Evolutionary conservation across 2,888 invertebrate genomes (phyloP), one percentile per base, ranked within the genome.

Genomic region (Drosophila koepferae): DNA sequence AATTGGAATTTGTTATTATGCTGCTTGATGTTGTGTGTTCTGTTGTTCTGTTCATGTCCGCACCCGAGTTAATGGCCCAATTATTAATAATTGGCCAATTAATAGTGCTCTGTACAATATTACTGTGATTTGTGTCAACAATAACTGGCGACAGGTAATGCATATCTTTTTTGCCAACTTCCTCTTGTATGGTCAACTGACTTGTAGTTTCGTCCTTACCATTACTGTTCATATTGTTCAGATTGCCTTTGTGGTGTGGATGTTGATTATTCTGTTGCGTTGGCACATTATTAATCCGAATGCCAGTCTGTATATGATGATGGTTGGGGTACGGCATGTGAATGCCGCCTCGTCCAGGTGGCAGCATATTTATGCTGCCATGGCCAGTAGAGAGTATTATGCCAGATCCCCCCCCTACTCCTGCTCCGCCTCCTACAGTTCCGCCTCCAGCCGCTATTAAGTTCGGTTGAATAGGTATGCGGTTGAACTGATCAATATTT

Each of bases 401-500:
- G 23, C 79, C 80, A 31, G 69, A 74, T 56, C 77, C 81, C 10
- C 66, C 60, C 8, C 78, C 84, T 53, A 6, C 28, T 10, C 61
- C 69, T 10, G 51, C 31, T 20, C 82, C 83, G 20, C 41, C 55
- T 23, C 71, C 69, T 10, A 49, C 34, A 34, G 81, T 81, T 34
- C 43, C 59, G 48, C 81, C 82, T 49, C 81, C 82, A 40, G 44
- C 63, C n/a, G 49, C 90, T 23, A 91, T 77, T 40, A 88, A 82
- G 64, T 92, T 91, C 59, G 92, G 89, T 78, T 92, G 91, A 44
- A 92, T 86, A 49, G 92, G 92, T 81, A 93, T 92, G 48, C 93
- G 92, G 82, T 93, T 93, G 51, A 90, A 93, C 77, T 92, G 93
- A 82, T 93, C 92, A 64, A 92, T 92, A 73, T 93, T 92, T 55